Evolutionary conservation across 2,797 vertebrate genomes (phyloP), one percentile per base, ranked within the genome.

Genomic region (Acomys russatus): DNA sequence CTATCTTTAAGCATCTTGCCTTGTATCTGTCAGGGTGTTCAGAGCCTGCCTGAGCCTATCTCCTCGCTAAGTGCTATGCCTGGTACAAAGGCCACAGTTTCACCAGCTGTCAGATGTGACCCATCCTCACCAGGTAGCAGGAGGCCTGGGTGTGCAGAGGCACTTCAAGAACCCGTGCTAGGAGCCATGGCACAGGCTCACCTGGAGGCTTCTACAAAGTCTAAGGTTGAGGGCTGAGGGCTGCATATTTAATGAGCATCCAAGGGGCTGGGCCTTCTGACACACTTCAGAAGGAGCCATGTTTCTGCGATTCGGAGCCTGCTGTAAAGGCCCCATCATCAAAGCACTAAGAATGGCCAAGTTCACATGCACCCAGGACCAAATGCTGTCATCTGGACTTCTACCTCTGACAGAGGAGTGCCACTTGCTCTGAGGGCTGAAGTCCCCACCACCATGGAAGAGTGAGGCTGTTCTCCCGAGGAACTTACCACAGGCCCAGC

Each of bases 151-250:
- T n/a, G 14, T 83, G 54, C 49, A 44, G 87, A 64, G 59, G 64
- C 63, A 33, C 78, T 54, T 25, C 64, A 2, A 0, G 0, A 28
- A 10, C 15, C 66, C 1, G 0, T 51, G 6, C 4, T 0, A 25
- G 25, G 28, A 49, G n/a, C 28, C 20, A 66, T 1, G 22, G 30
- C 74, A 18, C 10, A 70, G 51, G 54, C 25, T 1, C n/a, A 12
- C 4, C 38, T 33, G 0, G 7, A 4, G 25, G 7, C 33, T 28
- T 91, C 35, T 9, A 82, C 59, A n/a, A 28, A 54, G 68, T 54
- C 92, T 76, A 7, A 59, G 79, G n/a, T 44, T 7, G 35, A 68
- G 59, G 8, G 14, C 64, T 17, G 10, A 61, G 82, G 44, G 28
- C 12, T 63, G 49, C 23, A 6, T 70, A 38, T 63, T 74, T 35